Conservation (phyloP, 2,797 vertebrate genomes). For the Lerista edwardsae region DNA sequence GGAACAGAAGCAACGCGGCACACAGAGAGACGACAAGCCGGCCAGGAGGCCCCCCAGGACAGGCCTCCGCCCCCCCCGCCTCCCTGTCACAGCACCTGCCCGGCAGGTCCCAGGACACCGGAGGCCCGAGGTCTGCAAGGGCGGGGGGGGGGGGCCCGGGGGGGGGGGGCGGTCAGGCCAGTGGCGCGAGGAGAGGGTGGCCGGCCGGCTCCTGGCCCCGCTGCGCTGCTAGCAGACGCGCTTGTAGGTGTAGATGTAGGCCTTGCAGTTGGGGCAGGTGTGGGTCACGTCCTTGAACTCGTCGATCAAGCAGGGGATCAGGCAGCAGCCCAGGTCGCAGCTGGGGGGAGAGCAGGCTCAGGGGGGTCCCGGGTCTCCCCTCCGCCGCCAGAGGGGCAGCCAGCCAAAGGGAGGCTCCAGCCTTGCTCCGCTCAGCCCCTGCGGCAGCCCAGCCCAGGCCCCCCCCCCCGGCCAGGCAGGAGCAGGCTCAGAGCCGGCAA, state of each 20-base stretch:
- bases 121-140: neutral
- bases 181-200: neutral
- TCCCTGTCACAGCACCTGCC: neutral
- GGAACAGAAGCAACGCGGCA: neutral
- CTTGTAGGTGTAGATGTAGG: slow-evolving; percentile 99
- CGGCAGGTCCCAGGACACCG: no score
- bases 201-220: neutral
- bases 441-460: neutral
- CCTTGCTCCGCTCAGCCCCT: no score
- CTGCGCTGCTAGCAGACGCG: slow-evolving; percentile 90
- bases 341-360: slow-evolving; percentile 68
- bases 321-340: slow-evolving; percentile 96
- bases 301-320: slow-evolving; percentile 96
- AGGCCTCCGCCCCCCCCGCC: neutral
- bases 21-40: neutral
- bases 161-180: neutral
- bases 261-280: slow-evolving; percentile 98
- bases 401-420: neutral
- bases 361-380: no score
- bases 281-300: slow-evolving; percentile 99
- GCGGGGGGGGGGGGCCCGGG: slow-evolving; percentile 22
- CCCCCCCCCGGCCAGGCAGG: neutral
- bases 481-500: no score
- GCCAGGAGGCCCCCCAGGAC: neutral
- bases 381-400: neutral